Evolutionary conservation across 2,888 invertebrate genomes (phyloP), one percentile per base, ranked within the genome.

Genomic region (Acronicta alni): DNA sequence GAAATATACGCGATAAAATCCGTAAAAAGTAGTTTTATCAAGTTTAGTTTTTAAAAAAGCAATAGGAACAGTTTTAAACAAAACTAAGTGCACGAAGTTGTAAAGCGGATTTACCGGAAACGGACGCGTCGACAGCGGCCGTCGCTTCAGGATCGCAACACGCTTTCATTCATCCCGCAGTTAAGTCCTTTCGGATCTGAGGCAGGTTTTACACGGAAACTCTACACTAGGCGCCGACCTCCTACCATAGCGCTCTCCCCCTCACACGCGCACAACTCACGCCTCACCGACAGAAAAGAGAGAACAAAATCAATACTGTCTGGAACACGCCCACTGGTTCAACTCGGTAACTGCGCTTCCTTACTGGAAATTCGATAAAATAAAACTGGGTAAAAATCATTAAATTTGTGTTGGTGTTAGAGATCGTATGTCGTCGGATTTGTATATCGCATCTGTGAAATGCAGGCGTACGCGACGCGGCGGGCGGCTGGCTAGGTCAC

Each of bases 101-200:
- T 92, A 87, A 90, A 87, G 90, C 91, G 89, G 94, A 93, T 89
- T 93, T 94, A 82, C 92, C 93, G 88, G 95, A 95, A 88, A 89
- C 93, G 85, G 91, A 87, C 82, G 90, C 92, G 89, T 90, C 93
- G 89, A 93, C 93, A 86, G 91, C 94, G 83, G 89, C 91, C 89
- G 91, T 91, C 85, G 95, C 90, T 89, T 92, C 94, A 84, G 92
- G 89, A 89, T 94, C 93, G 92, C 93, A 92, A 82, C 94, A 93
- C 87, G 92, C 88, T 89, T 95, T 91, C 94, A 93, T 93, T 93
- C 93, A 93, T 93, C 91, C 92, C 88, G 75, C 80, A 86, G 85
- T 85, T 93, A 91, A 85, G 89, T 79, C 89, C 83, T 91, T 91
- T 83, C 77, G 81, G 71, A 75, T 70, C 83, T 78, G 73, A 70